Evolutionary conservation across 2,797 vertebrate genomes (phyloP), one percentile per base, ranked within the genome.

Genomic region (Sandelia bainsii): DNA sequence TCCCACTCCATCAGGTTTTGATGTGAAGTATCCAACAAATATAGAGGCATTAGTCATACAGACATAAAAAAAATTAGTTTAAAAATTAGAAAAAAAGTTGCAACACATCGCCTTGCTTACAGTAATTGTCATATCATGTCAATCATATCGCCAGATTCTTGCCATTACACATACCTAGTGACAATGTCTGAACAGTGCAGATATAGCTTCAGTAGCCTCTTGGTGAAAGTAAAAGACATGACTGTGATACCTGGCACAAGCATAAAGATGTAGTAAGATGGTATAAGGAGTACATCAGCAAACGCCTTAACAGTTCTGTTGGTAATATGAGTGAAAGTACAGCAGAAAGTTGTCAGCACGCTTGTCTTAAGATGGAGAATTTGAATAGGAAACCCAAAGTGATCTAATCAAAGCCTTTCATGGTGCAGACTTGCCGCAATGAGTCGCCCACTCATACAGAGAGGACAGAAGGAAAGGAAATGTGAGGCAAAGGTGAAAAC

Each of bases 371-470:
- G 57, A 59, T 16, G 20, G 45, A 75, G 51, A 57, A 59, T 73
- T 13, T 40, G 22, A 80, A 75, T 72, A 57, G 51, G 39, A 44
- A 39, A 70, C 62, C 60, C 12, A 39, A 37, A 53, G 46, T 7
- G 5, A 75, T 82, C 78, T 53, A 80, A 83, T 82, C 70, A 60
- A 77, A 86, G 76, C 59, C 67, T 53, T 74, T 73, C 53, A 75
- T 54, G 52, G 45, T 61, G 52, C 77, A 77, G 69, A 77, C 71
- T 72, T 67, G 69, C 69, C 25, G 73, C 66, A 51, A 79, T 75
- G 72, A 83, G 19, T 73, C 60, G 42, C 72, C 72, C 77, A 82
- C 69, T 81, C 53, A 51, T 7, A 19, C 4, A 29, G 68, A 58
- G 71, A 64, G 56, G 77, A 76, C 53, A 29, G 70, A 67, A 54